phyloP scores from a whole-genome alignment of 2,888 invertebrate genomes.

The Dyspetes luteomarginatus region DNA sequence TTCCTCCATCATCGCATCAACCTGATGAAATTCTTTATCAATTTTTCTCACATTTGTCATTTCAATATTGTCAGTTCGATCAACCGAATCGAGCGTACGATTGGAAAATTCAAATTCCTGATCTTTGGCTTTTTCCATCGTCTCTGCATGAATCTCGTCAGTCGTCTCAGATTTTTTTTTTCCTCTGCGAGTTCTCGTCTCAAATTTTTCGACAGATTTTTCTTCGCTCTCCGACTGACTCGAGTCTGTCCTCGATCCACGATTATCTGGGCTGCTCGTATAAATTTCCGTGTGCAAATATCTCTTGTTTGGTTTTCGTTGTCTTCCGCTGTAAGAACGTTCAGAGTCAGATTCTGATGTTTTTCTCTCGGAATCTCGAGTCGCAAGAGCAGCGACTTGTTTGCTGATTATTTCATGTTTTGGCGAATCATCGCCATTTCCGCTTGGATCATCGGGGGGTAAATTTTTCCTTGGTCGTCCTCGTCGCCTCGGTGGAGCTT shows the following conservation, averaged over 20 bases:
- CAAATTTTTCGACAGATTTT: conserved; percentile 66
- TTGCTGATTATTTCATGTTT: conserved; percentile 59
- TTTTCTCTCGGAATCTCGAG: conserved; percentile 68
- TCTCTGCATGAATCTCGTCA: conserved; percentile 43
- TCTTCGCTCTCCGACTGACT: conserved; percentile 79
- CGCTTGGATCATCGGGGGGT: conserved; percentile 47
- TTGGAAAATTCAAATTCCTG: conserved; percentile 73
- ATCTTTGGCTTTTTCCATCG: conserved; percentile 65
- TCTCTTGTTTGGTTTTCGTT: conserved; percentile 76
- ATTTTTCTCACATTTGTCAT: conserved; percentile 2
- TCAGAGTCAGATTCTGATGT: conserved; percentile 77
- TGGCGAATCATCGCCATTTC: conserved; percentile 49
- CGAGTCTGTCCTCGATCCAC: conserved; percentile 75
- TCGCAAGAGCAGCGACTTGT: conserved; percentile 54
- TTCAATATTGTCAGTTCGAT: background rate
- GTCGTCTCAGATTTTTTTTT: conserved; percentile 62
- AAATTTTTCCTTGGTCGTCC: conserved; percentile 75
- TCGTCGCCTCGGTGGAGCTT: conserved; percentile 69
- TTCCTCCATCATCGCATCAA: background rate
- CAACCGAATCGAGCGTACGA: conserved; percentile 54
- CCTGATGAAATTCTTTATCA: background rate
- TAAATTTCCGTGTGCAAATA: conserved; percentile 74
- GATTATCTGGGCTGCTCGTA: conserved; percentile 74
- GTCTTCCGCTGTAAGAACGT: conserved; percentile 74
- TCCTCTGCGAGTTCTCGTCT: conserved; percentile 66